phyloP scores from a whole-genome alignment of 1,140 invertebrate genomes.

The Olivierus martensii region DNA sequence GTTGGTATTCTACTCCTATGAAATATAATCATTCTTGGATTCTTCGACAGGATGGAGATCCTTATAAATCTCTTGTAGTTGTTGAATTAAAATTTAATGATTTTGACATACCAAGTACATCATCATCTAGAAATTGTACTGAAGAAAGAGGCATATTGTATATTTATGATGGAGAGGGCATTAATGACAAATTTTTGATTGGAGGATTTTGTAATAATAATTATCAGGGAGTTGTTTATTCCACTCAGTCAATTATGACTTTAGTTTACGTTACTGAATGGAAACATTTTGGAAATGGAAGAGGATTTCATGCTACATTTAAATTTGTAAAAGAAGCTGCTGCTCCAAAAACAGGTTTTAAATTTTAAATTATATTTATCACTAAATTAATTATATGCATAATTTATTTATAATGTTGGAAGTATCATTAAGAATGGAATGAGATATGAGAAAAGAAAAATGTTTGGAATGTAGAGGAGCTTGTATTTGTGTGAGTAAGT shows the following conservation, averaged over 20 bases:
- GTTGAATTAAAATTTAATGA: conserved; percentile 22
- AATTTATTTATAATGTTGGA: no score
- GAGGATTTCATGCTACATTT: conserved; percentile 22
- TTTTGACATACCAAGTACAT: conserved; percentile 20
- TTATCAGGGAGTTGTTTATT: conserved; percentile 17
- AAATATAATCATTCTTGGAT: conserved; percentile 19
- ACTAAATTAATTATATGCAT: no score
- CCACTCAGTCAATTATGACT: conserved; percentile 11
- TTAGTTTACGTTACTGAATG: conserved; percentile 14
- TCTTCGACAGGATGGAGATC: not conserved
- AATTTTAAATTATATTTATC: no score
- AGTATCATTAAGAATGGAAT: no score
- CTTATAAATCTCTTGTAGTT: conserved; percentile 4
- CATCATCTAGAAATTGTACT: conserved; percentile 19
- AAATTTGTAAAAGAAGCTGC: not conserved
- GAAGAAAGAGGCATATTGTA: conserved; percentile 14
- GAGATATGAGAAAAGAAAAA: no score
- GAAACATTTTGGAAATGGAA: conserved; percentile 21
- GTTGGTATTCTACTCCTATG: conserved; percentile 10
- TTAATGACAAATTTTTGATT: conserved; percentile 2
- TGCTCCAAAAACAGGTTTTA: no score
- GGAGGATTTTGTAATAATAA: conserved; percentile 22
- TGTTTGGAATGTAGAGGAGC: no score
- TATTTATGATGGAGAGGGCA: conserved; percentile 10
- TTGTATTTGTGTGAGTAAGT: no score